Evolutionary conservation across 2,888 invertebrate genomes (phyloP).

Genomic region (Drosophila peninsularis): DNA sequence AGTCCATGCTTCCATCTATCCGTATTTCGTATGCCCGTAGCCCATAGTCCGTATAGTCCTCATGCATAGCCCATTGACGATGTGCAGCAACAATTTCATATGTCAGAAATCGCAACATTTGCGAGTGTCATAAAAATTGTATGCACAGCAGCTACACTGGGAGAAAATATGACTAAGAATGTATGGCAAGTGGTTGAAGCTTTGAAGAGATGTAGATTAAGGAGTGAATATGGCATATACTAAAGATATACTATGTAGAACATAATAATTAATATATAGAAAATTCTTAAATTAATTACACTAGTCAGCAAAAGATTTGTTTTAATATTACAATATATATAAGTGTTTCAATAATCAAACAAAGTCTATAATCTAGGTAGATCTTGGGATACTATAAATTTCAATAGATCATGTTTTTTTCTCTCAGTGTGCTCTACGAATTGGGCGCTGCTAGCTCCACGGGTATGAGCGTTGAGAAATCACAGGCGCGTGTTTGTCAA

Average conservation of each 20-base stretch:
- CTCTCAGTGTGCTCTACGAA: constrained; percentile 8
- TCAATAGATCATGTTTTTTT: no score
- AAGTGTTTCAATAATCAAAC: no score
- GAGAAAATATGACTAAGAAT: not conserved
- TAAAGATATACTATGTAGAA: no score
- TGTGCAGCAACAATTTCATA: constrained; percentile 68
- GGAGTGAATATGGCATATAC: not conserved
- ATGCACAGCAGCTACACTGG: constrained; percentile 48
- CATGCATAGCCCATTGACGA: constrained; percentile 46
- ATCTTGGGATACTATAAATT: no score
- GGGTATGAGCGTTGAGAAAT: constrained; percentile 48
- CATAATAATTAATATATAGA: not conserved
- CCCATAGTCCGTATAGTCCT: constrained; percentile 8
- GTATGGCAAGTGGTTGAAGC: not conserved
- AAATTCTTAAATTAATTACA: not conserved
- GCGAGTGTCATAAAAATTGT: constrained; percentile 81
- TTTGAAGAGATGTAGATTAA: not conserved
- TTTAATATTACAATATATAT: no score
- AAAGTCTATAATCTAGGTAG: no score
- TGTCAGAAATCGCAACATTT: constrained; percentile 76
- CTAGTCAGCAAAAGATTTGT: not conserved
- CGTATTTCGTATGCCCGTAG: constrained; percentile 7
- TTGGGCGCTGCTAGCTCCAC: constrained; percentile 1
- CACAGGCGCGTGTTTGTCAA: constrained; percentile 78
- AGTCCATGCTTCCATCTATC: constrained; percentile 1